Percentiles rank a stretch among this genome's conserved stretches.
phyloP scores from a whole-genome alignment of 2,797 vertebrate genomes.

The Poeciliopsis gracilis region DNA sequence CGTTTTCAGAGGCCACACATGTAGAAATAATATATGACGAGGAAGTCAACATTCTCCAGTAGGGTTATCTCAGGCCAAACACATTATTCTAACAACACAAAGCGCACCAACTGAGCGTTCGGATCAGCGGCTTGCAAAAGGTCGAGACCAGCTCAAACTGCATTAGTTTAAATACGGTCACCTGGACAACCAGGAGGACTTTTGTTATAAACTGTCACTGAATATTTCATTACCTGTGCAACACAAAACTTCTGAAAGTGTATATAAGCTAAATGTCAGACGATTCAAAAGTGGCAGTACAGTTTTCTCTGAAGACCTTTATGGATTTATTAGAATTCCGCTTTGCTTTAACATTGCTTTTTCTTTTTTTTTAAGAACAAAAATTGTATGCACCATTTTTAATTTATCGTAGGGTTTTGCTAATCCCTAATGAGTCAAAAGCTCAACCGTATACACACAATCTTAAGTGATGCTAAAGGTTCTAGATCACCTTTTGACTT shows the following conservation, averaged over 20 bases:
- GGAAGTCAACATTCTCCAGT: not conserved
- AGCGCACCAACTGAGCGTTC: constrained; percentile 17
- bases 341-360: not conserved
- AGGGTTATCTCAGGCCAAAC: constrained; percentile 12
- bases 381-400: not conserved
- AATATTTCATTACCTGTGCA: not conserved
- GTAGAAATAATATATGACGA: not conserved
- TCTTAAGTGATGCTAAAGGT: not conserved
- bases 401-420: not conserved
- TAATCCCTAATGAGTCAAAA: not conserved
- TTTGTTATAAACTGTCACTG: not conserved
- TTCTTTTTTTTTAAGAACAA: not conserved
- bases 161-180: constrained; percentile 15
- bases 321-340: not conserved
- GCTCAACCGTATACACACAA: not conserved
- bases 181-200: not conserved
- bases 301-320: not conserved
- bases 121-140: not conserved
- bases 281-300: not conserved
- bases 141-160: constrained; percentile 3
- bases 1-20: not conserved
- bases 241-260: not conserved
- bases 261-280: not conserved
- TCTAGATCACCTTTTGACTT: not conserved
- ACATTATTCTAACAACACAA: not conserved